Conservation (phyloP, 2,888 invertebrate species). For the Leptarthrus brevirostris region DNA sequence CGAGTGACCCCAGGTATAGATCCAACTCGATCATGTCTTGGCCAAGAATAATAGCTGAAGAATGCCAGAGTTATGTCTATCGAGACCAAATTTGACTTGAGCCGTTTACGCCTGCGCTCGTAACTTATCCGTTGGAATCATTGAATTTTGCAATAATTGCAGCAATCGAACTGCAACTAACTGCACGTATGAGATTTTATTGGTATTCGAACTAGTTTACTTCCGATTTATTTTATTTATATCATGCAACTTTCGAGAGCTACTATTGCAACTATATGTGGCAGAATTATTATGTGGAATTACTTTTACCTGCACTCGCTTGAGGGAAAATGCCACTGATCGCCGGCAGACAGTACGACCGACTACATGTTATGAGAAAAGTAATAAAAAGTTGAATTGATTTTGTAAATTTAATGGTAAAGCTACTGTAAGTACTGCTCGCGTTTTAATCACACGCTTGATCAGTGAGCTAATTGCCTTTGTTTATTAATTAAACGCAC, state of each 20-base stretch:
- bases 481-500: too few species aligned
- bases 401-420: too few species aligned
- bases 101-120: neutral
- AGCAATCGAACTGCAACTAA: too few species aligned
- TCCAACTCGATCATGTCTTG: neutral
- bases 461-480: too few species aligned
- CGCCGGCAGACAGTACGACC: neutral
- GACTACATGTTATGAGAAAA: too few species aligned
- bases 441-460: too few species aligned
- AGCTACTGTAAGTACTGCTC: too few species aligned
- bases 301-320: neutral
- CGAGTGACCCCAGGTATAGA: neutral
- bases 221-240: conserved; percentile 1
- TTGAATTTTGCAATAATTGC: neutral
- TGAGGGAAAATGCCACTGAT: neutral
- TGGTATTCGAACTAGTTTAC: neutral
- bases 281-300: neutral
- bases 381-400: too few species aligned
- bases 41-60: neutral
- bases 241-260: neutral
- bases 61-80: neutral
- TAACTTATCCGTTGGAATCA: neutral
- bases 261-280: neutral
- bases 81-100: neutral
- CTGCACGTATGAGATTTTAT: too few species aligned